These are phyloP conservation scores for Patella ulyssiponensis DNA, from an alignment of 2,888 invertebrate genomes.

Conservation along the genomic window DNA sequence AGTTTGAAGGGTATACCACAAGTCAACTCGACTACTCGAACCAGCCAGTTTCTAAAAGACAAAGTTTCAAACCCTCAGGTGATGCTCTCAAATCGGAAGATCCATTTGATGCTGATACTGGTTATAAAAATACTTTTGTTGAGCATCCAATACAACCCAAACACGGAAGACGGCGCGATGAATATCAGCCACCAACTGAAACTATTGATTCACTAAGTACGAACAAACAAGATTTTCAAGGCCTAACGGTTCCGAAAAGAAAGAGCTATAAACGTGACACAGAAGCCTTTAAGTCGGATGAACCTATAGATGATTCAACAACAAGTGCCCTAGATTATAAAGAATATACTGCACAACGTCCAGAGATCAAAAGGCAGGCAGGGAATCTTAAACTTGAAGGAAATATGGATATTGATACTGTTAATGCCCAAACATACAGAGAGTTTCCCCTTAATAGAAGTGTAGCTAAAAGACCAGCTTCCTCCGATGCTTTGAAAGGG, in stretches of 20 bases:
- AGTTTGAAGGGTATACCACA: conserved; percentile 16
- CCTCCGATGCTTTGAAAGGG: background rate
- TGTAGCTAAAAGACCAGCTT: background rate
- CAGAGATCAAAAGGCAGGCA: background rate
- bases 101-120: conserved; percentile 36
- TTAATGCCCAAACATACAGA: conserved; percentile 54
- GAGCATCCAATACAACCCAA: conserved; percentile 49
- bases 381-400: conserved; percentile 11
- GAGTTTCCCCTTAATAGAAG: background rate
- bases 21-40: conserved; percentile 13
- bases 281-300: conserved; percentile 41
- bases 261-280: conserved; percentile 50
- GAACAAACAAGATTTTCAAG: conserved; percentile 21
- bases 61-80: background rate
- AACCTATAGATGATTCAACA: conserved; percentile 66
- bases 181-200: conserved; percentile 50
- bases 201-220: conserved; percentile 38
- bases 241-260: background rate
- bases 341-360: conserved; percentile 34
- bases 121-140: conserved; percentile 62
- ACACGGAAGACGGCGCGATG: conserved; percentile 36
- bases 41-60: background rate
- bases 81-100: conserved; percentile 2
- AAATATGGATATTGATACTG: conserved; percentile 9
- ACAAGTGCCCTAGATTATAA: conserved; percentile 61